Base-by-base conservation (phyloP, 1,140 invertebrate genomes). In the Drosophila ananassae region DNA sequence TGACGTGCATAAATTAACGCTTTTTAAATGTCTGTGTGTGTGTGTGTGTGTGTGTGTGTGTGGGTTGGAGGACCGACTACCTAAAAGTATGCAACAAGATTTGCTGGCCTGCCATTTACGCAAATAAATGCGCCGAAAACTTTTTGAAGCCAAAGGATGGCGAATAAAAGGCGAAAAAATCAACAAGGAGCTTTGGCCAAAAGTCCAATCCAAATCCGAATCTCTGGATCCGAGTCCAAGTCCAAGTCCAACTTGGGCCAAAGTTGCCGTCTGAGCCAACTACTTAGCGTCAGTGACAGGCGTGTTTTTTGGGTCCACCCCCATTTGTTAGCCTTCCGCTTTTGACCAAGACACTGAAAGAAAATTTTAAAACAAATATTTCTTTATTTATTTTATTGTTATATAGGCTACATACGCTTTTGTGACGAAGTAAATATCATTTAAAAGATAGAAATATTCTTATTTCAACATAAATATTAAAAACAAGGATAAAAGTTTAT, bases 221-320 rank as follows among this genome's bases (percentile, higher is more conserved):
- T 37, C 41, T 44, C 41, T 44, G 41, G 32, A 39, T 54, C 22
- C 22, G 17, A 53, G 17, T 44, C 37, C n/a, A 59, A 62, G 41
- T 63, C 63, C 46, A 28, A 78, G 50, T 56, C 58, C 67, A 44
- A 44, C 13, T 44, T 10, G 39, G 39, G 39, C 39, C 39, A 84
- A 64, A 79, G 60, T 60, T 83, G 77, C 59, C 63, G 63, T 67
- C 63, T 67, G 81, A 79, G 73, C 52, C 77, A 87, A 81, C 78
- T 85, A 85, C 82, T 85, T 85, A 87, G 83, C 82, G 82, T 82
- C 81, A 85, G 61, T 57, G 60, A 59, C 82, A 87, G 82, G 44
- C 78, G 58, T 53, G 25, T 28, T 28, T 28, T 37, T 37, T 32
- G 52, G 13, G 32, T 32, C 53, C 37, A 12, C 51, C 51, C 24